Evolutionary conservation across 2,113 vertebrate species (phyloP), one percentile per base, ranked within the genome.

Genomic region (Hippoglossus stenolepis): DNA sequence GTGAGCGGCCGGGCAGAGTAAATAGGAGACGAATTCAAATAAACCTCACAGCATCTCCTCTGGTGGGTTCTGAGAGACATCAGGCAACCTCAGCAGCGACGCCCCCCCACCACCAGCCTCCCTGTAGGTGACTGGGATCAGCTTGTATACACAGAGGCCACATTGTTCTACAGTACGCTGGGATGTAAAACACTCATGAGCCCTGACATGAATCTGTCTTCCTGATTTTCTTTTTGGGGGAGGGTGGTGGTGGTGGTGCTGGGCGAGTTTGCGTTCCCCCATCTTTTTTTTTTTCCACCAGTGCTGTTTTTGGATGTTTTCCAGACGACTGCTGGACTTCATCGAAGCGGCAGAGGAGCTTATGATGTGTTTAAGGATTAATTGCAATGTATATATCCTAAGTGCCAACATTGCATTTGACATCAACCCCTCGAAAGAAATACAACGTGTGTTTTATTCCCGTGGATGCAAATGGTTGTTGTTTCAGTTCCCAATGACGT

Each of bases 181-280:
- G 23, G 65, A 85, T 70, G 78, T 87, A 73, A 86, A 82, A 87
- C 82, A 84, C 78, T 83, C 86, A 66, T 14, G 45, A 84, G 80
- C 14, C 80, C 82, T 82, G 91, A 91, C 85, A 78, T 85, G 87
- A 87, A 89, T 91, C 82, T 88, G 84, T 88, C 88, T 87, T 83
- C 54, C 73, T 83, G 77, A 61, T 83, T 85, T 84, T 79, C 73
- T 67, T 40, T 43, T 45, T 3, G 31, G 47, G 53, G 2, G 5
- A 28, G 47, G 53, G 2, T 38, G 60, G n/a, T n/a, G 51, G 58
- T 23, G 18, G 40, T 5, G 51, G 17, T 53, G 51, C 18, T 53
- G 45, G 45, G 13, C 38, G 45, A 47, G 45, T 5, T 28, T 17
- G 45, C 15, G 4, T 17, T 17, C 45, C 14, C 45, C 15, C 15